Evolutionary conservation across 1,140 invertebrate species (phyloP), one percentile per base, ranked within the genome.

Genomic region (Tetraneura akinire): DNA sequence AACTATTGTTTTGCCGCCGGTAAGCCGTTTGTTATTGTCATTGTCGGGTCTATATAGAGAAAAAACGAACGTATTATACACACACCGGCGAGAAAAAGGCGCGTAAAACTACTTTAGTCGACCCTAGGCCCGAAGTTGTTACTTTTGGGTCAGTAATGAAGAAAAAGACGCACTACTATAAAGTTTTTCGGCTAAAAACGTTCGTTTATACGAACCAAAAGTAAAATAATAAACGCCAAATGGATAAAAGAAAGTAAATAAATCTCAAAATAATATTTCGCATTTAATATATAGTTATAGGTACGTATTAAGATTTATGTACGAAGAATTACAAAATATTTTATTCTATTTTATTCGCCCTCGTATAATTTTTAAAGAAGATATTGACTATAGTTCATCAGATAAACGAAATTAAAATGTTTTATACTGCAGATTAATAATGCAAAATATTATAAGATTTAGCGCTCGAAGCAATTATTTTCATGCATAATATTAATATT

Each of bases 91-190:
- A 64, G 23, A n/a, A 76, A 60, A 60, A n/a, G n/a, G n/a, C n/a
- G n/a, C n/a, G 53, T 76, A 60, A 55, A 76, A 76, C 73, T 76
- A 60, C 73, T 76, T 76, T 76, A 45, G 32, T 76, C 51, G 45
- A 29, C 68, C 14, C 23, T n/a, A 3, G 26, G 26, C 57, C 57
- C 26, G 57, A 62, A 62, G 57, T 62, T 29, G 26, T 62, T 62
- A 32, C 47, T 51, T 51, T 71, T 18, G 68, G 47, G 68, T 18
- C 68, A n/a, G 68, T 71, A 71, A 71, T 71, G 68, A 71, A 71
- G 68, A 71, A 45, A 71, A 71, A 71, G 45, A 51, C 16, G 23
- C 68, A 13, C 16, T 29, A n/a, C n/a, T n/a, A n/a, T n/a, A 78
- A 78, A 78, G 74, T 78, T 76, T 74, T 57, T 42, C 14, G 14